Conservation (phyloP, 2,797 vertebrate genomes). For the Lagodon rhomboides region DNA sequence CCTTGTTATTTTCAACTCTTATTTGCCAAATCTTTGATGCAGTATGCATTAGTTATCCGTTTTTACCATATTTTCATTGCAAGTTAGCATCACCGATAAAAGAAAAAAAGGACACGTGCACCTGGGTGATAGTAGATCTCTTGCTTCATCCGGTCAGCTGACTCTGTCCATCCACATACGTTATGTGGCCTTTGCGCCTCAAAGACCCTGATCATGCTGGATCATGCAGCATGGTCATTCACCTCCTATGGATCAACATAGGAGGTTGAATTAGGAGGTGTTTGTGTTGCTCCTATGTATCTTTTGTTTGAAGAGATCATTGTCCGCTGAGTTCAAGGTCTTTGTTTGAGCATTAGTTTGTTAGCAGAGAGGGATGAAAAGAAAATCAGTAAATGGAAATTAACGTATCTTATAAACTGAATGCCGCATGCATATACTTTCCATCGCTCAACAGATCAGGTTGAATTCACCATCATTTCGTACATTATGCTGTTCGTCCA, state of each 20-base stretch:
- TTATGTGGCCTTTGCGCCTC: background rate
- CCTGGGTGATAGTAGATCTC: background rate
- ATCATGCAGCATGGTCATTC: no score
- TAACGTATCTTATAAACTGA: background rate
- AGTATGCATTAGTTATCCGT: background rate
- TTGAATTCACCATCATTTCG: background rate
- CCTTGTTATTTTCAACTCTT: background rate
- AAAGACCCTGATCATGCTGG: background rate
- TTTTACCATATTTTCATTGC: background rate
- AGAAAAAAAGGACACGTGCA: background rate
- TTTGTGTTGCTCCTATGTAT: slow-evolving; percentile 11
- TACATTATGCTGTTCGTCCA: background rate
- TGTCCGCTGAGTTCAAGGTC: slow-evolving; percentile 29
- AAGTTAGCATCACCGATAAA: background rate
- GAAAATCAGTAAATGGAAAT: background rate
- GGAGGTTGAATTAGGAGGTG: background rate
- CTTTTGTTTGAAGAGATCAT: slow-evolving; percentile 8
- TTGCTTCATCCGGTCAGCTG: background rate
- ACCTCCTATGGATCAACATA: background rate
- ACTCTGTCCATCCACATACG: background rate
- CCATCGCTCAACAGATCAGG: background rate
- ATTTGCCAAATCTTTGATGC: background rate
- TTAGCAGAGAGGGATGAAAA: background rate
- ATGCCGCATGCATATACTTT: background rate
- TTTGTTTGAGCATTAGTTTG: background rate